phyloP scores from a whole-genome alignment of 2,797 vertebrate genomes.

The Oceanodroma leucorhoa region DNA sequence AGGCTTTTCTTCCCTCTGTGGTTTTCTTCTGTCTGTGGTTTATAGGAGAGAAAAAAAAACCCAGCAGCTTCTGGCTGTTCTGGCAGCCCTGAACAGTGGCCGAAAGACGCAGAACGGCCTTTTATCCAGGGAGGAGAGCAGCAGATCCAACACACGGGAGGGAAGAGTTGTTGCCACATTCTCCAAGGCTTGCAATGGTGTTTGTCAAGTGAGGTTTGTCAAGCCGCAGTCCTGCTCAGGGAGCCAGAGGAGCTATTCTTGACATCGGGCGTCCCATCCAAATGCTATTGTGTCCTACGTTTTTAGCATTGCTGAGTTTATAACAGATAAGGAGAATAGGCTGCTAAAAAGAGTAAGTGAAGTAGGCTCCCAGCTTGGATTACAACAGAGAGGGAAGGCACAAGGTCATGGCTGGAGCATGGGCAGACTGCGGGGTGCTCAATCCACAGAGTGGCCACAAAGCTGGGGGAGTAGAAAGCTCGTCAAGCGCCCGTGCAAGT shows the following conservation, averaged over 20 bases:
- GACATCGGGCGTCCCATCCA: background rate
- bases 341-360: background rate
- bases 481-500: accelerated
- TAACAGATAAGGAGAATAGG: background rate
- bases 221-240: background rate
- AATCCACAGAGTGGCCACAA: background rate
- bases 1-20: slow-evolving; percentile 17
- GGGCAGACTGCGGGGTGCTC: background rate
- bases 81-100: background rate
- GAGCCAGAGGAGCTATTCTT: background rate
- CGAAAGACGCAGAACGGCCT: background rate
- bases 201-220: background rate
- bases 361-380: background rate
- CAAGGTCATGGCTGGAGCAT: background rate
- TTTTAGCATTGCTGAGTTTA: background rate
- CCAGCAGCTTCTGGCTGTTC: background rate
- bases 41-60: background rate
- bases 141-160: background rate
- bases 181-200: background rate
- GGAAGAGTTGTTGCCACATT: background rate
- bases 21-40: slow-evolving; percentile 27
- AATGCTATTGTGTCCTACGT: background rate
- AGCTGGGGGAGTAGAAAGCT: background rate
- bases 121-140: background rate
- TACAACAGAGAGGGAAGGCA: background rate